These are phyloP conservation scores for Lutjanus campechanus DNA, from an alignment of 2,797 vertebrate genomes.

Conservation along the genomic window DNA sequence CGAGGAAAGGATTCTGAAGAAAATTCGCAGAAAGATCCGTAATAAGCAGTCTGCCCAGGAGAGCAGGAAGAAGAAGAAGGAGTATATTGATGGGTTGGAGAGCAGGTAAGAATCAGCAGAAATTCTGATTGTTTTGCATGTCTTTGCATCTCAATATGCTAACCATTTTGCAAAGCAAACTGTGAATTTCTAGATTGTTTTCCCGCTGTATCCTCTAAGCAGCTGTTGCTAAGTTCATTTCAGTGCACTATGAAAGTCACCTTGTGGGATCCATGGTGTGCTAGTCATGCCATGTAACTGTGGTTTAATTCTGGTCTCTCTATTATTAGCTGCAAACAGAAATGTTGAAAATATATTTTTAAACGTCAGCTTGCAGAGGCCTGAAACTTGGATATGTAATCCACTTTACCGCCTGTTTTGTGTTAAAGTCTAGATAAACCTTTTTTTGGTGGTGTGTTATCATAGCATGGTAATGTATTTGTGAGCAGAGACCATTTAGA, in stretches of 20 bases:
- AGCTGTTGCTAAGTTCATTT: not conserved
- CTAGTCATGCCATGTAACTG: not conserved
- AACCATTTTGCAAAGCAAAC: not conserved
- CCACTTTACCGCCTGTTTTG: not conserved
- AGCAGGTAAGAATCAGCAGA: conserved; percentile 82
- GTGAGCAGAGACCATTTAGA: not conserved
- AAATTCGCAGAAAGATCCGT: conserved; percentile 95
- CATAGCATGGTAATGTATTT: too few relatives aligned
- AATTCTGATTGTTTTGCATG: not conserved
- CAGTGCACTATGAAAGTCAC: not conserved
- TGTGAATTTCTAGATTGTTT: not conserved
- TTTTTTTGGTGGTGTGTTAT: too few relatives aligned
- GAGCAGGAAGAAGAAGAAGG: conserved; percentile 97
- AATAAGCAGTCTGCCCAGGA: conserved; percentile 97
- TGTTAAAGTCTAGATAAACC: too few relatives aligned
- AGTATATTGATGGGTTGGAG: conserved; percentile 94
- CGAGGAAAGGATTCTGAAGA: conserved; percentile 95
- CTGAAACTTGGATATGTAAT: not conserved
- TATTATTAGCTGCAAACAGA: not conserved
- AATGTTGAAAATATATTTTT: not conserved
- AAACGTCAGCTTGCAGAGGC: not conserved
- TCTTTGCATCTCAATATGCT: not conserved
- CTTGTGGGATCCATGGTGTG: not conserved
- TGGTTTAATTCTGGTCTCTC: conserved; percentile 10
- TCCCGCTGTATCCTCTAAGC: not conserved